Percentiles rank a stretch among this genome's conserved stretches.
These are phyloP conservation scores for Sebastes hubbsi DNA, from an alignment of 2,797 vertebrate species.

Conservation along the genomic window DNA sequence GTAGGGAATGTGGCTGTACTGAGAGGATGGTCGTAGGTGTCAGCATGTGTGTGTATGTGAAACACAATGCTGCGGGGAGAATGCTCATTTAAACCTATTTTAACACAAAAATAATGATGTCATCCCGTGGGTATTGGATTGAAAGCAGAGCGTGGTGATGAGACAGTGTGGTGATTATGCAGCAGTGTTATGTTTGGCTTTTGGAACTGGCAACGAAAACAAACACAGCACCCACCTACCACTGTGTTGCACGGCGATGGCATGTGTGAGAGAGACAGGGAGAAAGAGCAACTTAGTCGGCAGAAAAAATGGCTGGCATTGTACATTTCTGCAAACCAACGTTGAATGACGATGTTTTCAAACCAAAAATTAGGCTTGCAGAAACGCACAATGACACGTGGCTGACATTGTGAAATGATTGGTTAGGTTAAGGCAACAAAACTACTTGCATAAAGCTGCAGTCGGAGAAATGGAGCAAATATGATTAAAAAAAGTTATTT, in stretches of 20 bases:
- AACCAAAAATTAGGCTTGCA: too few species aligned
- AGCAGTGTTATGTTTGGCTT: slow-evolving; percentile 3
- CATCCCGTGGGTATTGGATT: neutral
- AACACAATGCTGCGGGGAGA: slow-evolving; percentile 9
- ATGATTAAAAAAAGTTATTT: too few species aligned
- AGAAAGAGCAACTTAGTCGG: neutral
- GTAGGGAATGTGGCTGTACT: slow-evolving; percentile 11
- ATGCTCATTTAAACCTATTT: slow-evolving; percentile 27
- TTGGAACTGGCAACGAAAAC: neutral
- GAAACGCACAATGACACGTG: too few species aligned
- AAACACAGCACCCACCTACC: slow-evolving; percentile 8
- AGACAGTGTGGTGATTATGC: neutral
- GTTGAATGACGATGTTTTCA: too few species aligned
- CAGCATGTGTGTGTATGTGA: neutral
- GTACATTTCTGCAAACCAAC: too few species aligned
- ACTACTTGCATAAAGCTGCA: neutral
- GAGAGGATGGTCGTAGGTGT: slow-evolving; percentile 31
- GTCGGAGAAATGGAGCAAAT: neutral
- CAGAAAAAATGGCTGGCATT: too few species aligned
- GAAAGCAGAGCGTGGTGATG: neutral
- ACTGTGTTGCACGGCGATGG: neutral
- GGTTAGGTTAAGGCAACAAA: too few species aligned
- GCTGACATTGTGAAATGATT: rapidly evolving
- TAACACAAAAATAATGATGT: slow-evolving; percentile 20
- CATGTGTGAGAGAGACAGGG: neutral